Evolutionary conservation across 2,113 vertebrate genomes (phyloP), one percentile per base, ranked within the genome.

Genomic region (Campylomormyrus numenius): DNA sequence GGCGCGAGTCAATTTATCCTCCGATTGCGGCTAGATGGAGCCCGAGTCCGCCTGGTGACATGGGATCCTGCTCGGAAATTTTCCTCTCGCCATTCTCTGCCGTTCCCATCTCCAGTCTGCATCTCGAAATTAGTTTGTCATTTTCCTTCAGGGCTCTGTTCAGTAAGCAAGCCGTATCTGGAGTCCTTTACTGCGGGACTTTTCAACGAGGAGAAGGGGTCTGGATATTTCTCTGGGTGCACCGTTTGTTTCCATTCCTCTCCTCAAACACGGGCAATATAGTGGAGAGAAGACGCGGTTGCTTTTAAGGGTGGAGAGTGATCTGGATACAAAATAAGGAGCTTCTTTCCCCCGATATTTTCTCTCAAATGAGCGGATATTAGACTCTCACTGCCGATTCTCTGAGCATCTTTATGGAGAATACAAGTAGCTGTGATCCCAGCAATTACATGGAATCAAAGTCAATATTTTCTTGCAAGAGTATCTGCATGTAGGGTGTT

Each of bases 111-210:
- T 90, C 52, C 9, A 83, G 93, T 89, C 93, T 92, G 92, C 93
- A 91, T 89, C 90, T 92, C 93, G 93, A 93, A 95, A 95, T 94
- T 94, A 94, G 93, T 94, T 95, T 94, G 93, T 95, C 94, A 95
- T 95, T 93, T 92, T 94, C 94, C 85, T 88, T 91, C 89, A 87
- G 91, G 91, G 91, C 92, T 92, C 91, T 93, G 91, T 89, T 91
- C 91, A 91, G 92, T 91, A 92, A 92, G 91, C 93, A 88, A 88
- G 87, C 86, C 13, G 31, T 90, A 88, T 84, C 87, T 88, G 87
- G 85, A 90, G 70, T 90, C 87, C 87, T 90, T 84, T 62, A 58
- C 86, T 62, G 86, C 42, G 52, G 87, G 83, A 85, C 89, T 77
- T 88, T 74, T 74, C 87, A 90, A 74, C 85, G 74, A 53, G 56